phyloP scores from a whole-genome alignment of 2,888 invertebrate species.

The Drosophila stalkeri region DNA sequence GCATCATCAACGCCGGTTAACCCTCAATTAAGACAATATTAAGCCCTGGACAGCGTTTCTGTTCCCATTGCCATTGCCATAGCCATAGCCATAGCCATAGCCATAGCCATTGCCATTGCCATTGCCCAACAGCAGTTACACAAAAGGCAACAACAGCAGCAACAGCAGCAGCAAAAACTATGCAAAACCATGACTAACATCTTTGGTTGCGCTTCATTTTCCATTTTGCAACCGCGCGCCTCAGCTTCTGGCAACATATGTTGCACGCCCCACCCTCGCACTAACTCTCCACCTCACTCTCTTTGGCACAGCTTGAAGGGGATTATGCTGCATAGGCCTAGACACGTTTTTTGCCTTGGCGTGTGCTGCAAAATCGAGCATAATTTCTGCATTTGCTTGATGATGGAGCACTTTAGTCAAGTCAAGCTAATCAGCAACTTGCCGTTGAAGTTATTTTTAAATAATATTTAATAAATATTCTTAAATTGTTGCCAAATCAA shows the following conservation, averaged over 20 bases:
- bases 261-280: slow-evolving; percentile 55
- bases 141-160: slow-evolving; percentile 22
- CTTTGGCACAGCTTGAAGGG: slow-evolving; percentile 5
- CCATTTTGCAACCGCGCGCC: slow-evolving; percentile 53
- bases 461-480: slow-evolving; percentile 1
- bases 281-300: neutral
- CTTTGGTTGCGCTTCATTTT: slow-evolving; percentile 79
- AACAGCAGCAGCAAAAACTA: slow-evolving; percentile 66
- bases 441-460: slow-evolving; percentile 33
- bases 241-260: slow-evolving; percentile 71
- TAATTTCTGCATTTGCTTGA: slow-evolving; percentile 72
- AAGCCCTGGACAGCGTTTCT: slow-evolving; percentile 70
- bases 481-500: neutral
- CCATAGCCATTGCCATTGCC: slow-evolving; percentile 23
- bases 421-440: slow-evolving; percentile 29
- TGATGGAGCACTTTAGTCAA: slow-evolving; percentile 63
- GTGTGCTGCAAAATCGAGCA: slow-evolving; percentile 56
- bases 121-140: slow-evolving; percentile 45
- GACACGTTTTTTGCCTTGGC: slow-evolving; percentile 51
- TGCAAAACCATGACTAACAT: slow-evolving; percentile 83
- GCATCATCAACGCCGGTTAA: slow-evolving; percentile 84
- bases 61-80: slow-evolving; percentile 22
- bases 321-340: slow-evolving; percentile 46
- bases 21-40: slow-evolving; percentile 84
- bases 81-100: slow-evolving; percentile 24